Conservation (phyloP, 2,797 vertebrate species). For the Somateria mollissima region DNA sequence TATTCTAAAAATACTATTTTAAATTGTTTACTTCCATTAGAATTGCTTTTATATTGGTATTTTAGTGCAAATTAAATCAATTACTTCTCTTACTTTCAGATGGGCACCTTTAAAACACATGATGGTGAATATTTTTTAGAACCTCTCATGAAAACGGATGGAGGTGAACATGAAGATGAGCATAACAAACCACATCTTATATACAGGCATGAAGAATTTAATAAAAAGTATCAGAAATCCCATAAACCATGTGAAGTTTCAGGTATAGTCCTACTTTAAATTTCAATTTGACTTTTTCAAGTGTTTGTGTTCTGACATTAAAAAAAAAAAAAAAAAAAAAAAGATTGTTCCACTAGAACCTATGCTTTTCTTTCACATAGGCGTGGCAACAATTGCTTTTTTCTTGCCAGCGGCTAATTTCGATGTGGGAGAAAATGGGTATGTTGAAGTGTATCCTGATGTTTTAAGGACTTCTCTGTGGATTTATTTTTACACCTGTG, state of each 20-base stretch:
- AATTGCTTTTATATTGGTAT: background rate
- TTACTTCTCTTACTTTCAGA: slow-evolving; percentile 78
- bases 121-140: slow-evolving; percentile 95
- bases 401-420: background rate
- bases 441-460: background rate
- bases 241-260: slow-evolving; percentile 84
- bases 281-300: background rate
- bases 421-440: background rate
- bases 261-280: slow-evolving; percentile 80
- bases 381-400: background rate
- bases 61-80: slow-evolving; percentile 1
- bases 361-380: background rate
- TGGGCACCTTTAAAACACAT: slow-evolving; percentile 92
- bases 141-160: slow-evolving; percentile 86
- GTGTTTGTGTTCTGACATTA: background rate
- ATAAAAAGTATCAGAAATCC: slow-evolving; percentile 52
- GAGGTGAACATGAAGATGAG: slow-evolving; percentile 86
- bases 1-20: background rate
- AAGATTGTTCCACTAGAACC: background rate
- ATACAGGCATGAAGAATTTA: slow-evolving; percentile 86
- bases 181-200: slow-evolving; percentile 96
- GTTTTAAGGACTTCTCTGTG: background rate
- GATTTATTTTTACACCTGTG: background rate
- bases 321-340: background rate
- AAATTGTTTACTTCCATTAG: background rate